phyloP scores from a whole-genome alignment of 2,888 invertebrate species.

The Oxystoma pomonae region DNA sequence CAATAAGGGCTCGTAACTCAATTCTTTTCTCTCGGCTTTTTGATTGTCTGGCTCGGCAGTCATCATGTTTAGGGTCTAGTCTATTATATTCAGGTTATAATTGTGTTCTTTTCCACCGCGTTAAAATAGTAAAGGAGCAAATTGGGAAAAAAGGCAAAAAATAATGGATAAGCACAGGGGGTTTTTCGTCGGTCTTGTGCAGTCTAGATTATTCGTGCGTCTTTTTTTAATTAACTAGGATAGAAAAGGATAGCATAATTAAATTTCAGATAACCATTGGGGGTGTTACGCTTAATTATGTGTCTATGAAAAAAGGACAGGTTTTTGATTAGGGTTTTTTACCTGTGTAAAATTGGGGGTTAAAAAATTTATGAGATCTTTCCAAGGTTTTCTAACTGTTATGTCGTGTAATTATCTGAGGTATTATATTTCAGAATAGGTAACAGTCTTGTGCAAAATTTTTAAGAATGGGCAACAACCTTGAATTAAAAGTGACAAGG shows the following conservation, averaged over 20 bases:
- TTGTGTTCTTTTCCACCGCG: background rate
- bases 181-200: too few species aligned
- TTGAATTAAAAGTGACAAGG: background rate
- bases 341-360: background rate
- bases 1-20: slow-evolving; percentile 3
- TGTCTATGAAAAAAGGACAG: background rate
- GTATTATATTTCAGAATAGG: background rate
- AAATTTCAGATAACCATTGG: too few species aligned
- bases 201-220: too few species aligned
- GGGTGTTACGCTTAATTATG: slow-evolving; percentile 1
- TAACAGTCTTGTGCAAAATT: background rate
- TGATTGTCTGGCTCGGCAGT: too few species aligned
- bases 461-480: background rate
- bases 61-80: background rate
- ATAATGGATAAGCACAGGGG: too few species aligned
- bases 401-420: background rate
- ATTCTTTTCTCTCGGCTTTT: background rate
- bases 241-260: too few species aligned
- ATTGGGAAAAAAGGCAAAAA: too few species aligned
- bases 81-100: background rate
- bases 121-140: background rate
- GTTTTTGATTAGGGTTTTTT: background rate
- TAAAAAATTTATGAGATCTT: background rate
- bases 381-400: background rate
- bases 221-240: too few species aligned